phyloP scores from a whole-genome alignment of 2,113 vertebrate genomes.

The Peromyscus maniculatus region DNA sequence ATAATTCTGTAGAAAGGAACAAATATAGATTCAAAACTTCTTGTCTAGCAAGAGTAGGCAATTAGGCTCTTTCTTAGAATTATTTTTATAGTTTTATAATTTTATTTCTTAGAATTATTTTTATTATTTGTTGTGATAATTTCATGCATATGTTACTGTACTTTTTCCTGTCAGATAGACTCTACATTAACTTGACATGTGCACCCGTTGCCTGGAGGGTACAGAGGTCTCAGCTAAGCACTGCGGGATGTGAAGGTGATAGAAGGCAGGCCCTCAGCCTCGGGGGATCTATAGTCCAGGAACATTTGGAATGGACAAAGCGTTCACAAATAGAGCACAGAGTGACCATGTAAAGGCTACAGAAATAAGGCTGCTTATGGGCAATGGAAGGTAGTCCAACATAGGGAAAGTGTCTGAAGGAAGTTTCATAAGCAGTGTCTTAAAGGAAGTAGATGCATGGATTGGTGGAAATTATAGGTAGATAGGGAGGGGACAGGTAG shows the following conservation, averaged over 20 bases:
- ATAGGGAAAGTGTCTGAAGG: not conserved
- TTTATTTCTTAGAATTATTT: not conserved
- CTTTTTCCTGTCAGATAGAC: not conserved
- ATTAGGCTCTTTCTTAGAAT: not conserved
- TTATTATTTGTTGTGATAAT: not conserved
- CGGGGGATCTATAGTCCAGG: not conserved
- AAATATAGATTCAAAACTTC: not conserved
- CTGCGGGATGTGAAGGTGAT: not conserved
- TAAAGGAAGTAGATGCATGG: not conserved
- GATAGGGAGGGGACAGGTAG: fast-evolving
- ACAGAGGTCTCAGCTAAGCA: not conserved
- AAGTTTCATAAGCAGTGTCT: not conserved
- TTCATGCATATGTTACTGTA: no score
- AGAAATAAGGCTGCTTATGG: not conserved
- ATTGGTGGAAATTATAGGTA: not conserved
- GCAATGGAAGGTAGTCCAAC: not conserved
- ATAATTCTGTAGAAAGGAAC: constrained; percentile 2
- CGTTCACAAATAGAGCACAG: not conserved
- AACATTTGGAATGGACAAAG: not conserved
- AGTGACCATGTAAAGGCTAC: not conserved
- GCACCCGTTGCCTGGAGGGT: not conserved
- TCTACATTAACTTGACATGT: not conserved
- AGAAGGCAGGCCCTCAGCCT: not conserved
- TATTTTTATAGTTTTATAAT: no score
- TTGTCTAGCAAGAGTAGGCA: not conserved